Base-by-base conservation (phyloP, 2,797 vertebrate genomes). In the Sandelia bainsii region DNA sequence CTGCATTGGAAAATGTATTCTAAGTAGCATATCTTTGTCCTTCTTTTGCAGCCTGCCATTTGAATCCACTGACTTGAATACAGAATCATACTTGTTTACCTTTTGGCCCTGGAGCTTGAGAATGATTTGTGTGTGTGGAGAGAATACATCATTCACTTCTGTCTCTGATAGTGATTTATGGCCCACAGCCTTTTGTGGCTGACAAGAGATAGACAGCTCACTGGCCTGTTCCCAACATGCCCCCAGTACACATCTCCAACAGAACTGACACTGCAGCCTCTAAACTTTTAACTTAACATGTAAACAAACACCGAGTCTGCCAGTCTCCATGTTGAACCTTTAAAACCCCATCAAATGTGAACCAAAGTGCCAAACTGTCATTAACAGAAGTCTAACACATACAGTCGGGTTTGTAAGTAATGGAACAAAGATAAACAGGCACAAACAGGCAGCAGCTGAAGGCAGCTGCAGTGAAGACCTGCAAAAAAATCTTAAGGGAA, bases 71-170 rank as follows among this genome's bases (percentile, higher is more conserved):
- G 51, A 77, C 79, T 86, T 75, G 77, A 85, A 90, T 88, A 80
- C 79, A 83, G 72, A 87, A 78, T 87, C 59, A 73, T 50, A 64
- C 69, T 84, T 89, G 88, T 91, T 92, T 92, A 83, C 75, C 80
- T 84, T 82, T 87, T n/a, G 84, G 62, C 67, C 83, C 77, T n/a
- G 61, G 71, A 81, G 64, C 64, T 76, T 52, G 49, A 23, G 62
- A 52, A 77, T 83, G 80, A 83, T 88, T 85, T 84, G 79, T 84
- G 80, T 68, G 57, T 89, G 86, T 86, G 87, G 67, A 77, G 74
- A 76, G 75, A 89, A 90, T 87, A 66, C 78, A 89, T 88, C 77
- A 85, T 84, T 80, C 79, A 78, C 73, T 62, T 81, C 65, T 81
- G 70, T 84, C 76, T 88, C 63, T 76, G 76, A 87, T 75, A 77